Percentiles rank a stretch among this genome's conserved stretches.
phyloP scores from a whole-genome alignment of 2,888 invertebrate species.

The Trichogramma dendrolimi region DNA sequence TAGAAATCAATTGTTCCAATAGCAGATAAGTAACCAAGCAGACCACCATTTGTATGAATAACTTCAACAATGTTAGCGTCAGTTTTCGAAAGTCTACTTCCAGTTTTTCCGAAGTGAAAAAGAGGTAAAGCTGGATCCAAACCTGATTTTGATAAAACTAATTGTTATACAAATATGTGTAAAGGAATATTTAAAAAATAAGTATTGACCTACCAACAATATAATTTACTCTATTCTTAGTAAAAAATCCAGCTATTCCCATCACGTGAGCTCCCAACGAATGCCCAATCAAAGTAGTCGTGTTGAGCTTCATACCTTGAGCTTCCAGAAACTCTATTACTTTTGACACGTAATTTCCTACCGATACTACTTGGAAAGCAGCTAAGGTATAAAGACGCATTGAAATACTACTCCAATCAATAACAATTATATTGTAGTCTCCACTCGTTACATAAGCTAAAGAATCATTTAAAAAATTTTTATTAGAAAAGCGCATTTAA shows the following conservation, averaged over 20 bases:
- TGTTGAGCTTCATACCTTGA: slow-evolving; percentile 33
- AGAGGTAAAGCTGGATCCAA: slow-evolving; percentile 49
- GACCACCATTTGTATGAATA: slow-evolving; percentile 48
- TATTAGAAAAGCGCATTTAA: neutral
- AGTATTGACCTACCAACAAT: slow-evolving; percentile 36
- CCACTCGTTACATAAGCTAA: slow-evolving; percentile 37
- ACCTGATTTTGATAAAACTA: slow-evolving; percentile 35
- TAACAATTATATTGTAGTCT: slow-evolving; percentile 42
- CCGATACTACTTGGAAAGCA: slow-evolving; percentile 31
- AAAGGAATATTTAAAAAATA: neutral
- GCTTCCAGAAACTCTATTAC: slow-evolving; percentile 40
- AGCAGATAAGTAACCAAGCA: slow-evolving; percentile 41
- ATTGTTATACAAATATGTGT: neutral
- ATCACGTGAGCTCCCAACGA: slow-evolving; percentile 45
- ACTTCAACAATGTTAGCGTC: slow-evolving; percentile 49
- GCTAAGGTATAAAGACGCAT: slow-evolving; percentile 33
- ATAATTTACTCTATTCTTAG: slow-evolving; percentile 32
- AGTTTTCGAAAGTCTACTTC: slow-evolving; percentile 39
- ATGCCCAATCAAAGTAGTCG: slow-evolving; percentile 40
- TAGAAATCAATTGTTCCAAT: slow-evolving; percentile 50
- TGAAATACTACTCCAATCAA: slow-evolving; percentile 41
- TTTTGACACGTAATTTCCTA: slow-evolving; percentile 33
- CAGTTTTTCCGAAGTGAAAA: slow-evolving; percentile 34
- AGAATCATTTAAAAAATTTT: slow-evolving; percentile 2
- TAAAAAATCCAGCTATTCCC: slow-evolving; percentile 39